phyloP scores from a whole-genome alignment of 1,140 invertebrate species.

The Rhizoglyphus robini region DNA sequence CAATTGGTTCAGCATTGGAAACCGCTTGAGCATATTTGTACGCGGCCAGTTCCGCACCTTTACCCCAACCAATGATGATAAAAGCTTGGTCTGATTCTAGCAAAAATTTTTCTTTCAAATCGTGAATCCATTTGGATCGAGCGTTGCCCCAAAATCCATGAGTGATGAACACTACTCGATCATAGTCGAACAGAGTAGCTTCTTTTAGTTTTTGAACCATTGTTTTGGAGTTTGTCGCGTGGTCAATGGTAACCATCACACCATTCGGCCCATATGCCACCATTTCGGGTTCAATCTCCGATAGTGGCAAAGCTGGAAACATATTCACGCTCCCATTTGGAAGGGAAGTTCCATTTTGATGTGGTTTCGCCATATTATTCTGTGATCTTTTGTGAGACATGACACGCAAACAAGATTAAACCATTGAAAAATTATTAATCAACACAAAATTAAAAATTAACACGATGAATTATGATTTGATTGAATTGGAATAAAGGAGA shows the following conservation, averaged over 20 bases:
- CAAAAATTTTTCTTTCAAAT: constrained; percentile 13
- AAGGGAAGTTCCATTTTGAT: background rate
- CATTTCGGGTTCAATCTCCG: constrained; percentile 17
- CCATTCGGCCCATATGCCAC: constrained; percentile 14
- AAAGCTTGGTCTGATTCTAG: constrained; percentile 11
- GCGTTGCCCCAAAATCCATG: constrained; percentile 17
- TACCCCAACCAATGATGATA: constrained; percentile 17
- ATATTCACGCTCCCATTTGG: background rate
- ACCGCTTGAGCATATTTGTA: constrained; percentile 16
- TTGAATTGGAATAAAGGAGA: background rate
- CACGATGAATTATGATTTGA: background rate
- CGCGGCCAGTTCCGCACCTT: constrained; percentile 14
- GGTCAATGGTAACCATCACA: background rate
- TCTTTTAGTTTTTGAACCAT: constrained; percentile 8
- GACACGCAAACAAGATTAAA: too few species aligned
- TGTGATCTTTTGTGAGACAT: too few species aligned
- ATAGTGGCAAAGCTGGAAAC: constrained; percentile 2
- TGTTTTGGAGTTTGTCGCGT: constrained; percentile 1
- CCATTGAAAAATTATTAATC: too few species aligned
- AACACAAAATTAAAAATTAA: too few species aligned
- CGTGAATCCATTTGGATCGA: constrained; percentile 15
- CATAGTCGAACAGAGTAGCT: background rate
- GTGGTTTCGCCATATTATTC: background rate
- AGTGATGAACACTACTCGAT: constrained; percentile 13
- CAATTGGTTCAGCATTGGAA: constrained; percentile 10